These are phyloP conservation scores for Pyxicephalus adspersus DNA, from an alignment of 2,113 vertebrate species.

Conservation along the genomic window DNA sequence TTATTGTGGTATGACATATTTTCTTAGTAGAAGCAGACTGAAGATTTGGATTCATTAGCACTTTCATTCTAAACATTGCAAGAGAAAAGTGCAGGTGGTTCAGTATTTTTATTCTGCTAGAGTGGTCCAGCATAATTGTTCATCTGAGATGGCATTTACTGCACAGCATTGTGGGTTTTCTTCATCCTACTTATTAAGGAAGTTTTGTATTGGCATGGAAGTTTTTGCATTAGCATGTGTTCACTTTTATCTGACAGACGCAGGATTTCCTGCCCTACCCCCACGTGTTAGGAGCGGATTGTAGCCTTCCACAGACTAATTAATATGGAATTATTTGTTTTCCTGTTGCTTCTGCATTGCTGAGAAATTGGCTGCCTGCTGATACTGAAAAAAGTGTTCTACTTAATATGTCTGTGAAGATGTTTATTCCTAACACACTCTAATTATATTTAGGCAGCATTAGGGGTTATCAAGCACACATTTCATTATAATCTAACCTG, in stretches of 20 bases:
- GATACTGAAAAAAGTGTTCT: background rate
- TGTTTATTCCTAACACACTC: background rate
- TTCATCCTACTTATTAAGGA: background rate
- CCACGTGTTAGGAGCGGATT: background rate
- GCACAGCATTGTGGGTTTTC: no score
- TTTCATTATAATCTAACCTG: background rate
- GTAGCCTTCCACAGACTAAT: background rate
- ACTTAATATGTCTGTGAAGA: background rate
- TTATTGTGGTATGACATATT: no score
- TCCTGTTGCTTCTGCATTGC: slow-evolving; percentile 19
- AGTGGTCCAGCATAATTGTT: no score
- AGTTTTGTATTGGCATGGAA: no score
- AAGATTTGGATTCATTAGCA: no score
- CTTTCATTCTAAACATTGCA: no score
- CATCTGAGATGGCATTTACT: no score
- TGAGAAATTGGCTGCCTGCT: background rate
- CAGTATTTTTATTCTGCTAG: no score
- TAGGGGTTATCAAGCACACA: no score
- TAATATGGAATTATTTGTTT: background rate
- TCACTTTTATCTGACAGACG: background rate
- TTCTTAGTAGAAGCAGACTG: no score
- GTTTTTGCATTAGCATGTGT: background rate
- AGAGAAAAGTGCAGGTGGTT: no score
- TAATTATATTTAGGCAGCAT: background rate
- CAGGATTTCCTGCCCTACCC: background rate